Evolutionary conservation across 2,888 invertebrate genomes (phyloP).

Genomic region (Gymnosoma rotundatum): DNA sequence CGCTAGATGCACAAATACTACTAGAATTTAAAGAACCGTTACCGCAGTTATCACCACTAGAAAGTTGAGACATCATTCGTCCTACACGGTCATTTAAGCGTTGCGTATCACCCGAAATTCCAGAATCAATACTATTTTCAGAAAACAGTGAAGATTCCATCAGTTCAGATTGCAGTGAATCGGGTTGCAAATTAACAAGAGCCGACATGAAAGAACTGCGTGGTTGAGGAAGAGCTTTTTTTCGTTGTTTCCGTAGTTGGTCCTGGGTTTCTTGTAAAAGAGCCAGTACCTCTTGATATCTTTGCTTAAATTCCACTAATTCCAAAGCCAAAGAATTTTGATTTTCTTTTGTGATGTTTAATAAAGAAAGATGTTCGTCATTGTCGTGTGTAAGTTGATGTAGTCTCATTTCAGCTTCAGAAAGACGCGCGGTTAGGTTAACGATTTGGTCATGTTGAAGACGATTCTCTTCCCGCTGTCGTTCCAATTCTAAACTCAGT

Average conservation of each 20-base stretch:
- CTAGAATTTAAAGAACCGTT: slow-evolving; percentile 44
- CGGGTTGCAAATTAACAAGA: slow-evolving; percentile 84
- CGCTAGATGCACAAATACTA: slow-evolving; percentile 71
- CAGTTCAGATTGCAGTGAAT: slow-evolving; percentile 95
- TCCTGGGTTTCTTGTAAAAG: slow-evolving; percentile 95
- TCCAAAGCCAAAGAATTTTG: slow-evolving; percentile 95
- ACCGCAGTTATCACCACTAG: slow-evolving; percentile 70
- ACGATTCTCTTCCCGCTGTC: slow-evolving; percentile 91
- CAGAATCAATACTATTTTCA: slow-evolving; percentile 92
- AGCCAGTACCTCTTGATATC: slow-evolving; percentile 92
- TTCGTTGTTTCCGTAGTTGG: slow-evolving; percentile 88
- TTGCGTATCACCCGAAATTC: slow-evolving; percentile 85
- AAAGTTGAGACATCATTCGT: slow-evolving; percentile 76
- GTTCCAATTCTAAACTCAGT: slow-evolving; percentile 86
- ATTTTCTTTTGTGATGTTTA: slow-evolving; percentile 94
- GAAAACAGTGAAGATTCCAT: slow-evolving; percentile 92
- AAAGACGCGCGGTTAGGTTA: slow-evolving; percentile 87
- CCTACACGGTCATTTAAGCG: slow-evolving; percentile 78
- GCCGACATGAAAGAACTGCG: slow-evolving; percentile 86
- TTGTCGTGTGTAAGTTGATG: slow-evolving; percentile 92
- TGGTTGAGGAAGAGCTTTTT: slow-evolving; percentile 88
- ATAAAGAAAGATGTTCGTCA: slow-evolving; percentile 91
- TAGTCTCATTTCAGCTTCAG: slow-evolving; percentile 87
- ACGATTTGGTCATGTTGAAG: slow-evolving; percentile 93
- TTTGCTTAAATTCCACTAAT: slow-evolving; percentile 93